These are phyloP conservation scores for Anhinga anhinga DNA, from an alignment of 2,113 vertebrate genomes.

Conservation along the genomic window DNA sequence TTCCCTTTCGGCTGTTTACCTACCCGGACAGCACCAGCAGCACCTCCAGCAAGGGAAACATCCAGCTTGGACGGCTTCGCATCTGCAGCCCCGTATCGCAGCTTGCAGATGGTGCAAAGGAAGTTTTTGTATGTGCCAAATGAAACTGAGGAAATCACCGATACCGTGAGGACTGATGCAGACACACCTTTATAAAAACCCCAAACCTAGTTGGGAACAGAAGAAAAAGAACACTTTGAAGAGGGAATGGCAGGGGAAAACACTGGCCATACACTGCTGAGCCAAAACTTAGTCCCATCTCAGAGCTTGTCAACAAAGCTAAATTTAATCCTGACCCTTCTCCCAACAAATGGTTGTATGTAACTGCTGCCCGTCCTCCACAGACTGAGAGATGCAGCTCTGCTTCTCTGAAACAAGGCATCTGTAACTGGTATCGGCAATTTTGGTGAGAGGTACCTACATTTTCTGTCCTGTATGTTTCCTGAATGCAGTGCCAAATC, in stretches of 20 bases:
- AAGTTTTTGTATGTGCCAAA: slow-evolving; percentile 81
- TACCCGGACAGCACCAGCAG: slow-evolving; percentile 80
- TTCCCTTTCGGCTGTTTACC: background rate
- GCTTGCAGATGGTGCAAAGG: slow-evolving; percentile 69
- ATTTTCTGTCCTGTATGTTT: slow-evolving; percentile 78
- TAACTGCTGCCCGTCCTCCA: background rate
- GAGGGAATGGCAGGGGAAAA: background rate
- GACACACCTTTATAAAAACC: slow-evolving; percentile 86
- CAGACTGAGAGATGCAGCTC: background rate
- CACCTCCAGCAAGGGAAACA: slow-evolving; percentile 75
- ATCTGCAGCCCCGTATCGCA: slow-evolving; percentile 65
- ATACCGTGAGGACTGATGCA: slow-evolving; percentile 75
- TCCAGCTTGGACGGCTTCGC: slow-evolving; percentile 70
- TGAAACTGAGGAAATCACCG: slow-evolving; percentile 78
- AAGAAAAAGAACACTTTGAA: background rate
- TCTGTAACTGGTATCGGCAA: rapidly evolving
- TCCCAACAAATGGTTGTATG: background rate
- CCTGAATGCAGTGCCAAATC: slow-evolving; percentile 81
- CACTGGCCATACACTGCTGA: background rate
- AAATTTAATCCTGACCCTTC: background rate
- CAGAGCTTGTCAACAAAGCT: background rate
- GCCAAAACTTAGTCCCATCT: background rate
- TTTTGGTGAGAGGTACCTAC: slow-evolving; percentile 55
- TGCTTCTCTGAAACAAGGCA: background rate
- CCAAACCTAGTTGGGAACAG: slow-evolving; percentile 59